A percentile compares a stretch with the other conserved stretches of the same genome.
Evolutionary conservation across 2,888 invertebrate genomes (phyloP).

Genomic region (Laspeyria flexula): DNA sequence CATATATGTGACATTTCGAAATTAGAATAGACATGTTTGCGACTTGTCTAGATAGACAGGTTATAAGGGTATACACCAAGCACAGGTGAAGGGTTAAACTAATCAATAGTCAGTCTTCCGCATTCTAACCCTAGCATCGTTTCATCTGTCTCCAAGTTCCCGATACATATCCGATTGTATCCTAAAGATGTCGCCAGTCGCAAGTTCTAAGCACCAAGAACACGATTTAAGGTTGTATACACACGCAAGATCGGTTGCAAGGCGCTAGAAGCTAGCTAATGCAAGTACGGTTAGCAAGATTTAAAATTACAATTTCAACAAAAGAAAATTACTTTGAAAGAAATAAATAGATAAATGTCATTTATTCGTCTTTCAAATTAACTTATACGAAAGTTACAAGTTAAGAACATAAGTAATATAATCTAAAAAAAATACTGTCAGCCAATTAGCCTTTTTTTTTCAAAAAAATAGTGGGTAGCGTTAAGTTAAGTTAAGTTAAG

Average conservation of each 20-base stretch:
- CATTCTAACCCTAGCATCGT: background rate
- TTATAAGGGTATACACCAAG: background rate
- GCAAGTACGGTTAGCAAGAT: slow-evolving; percentile 5
- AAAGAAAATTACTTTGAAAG: background rate
- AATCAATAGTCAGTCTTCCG: background rate
- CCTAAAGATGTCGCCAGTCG: background rate
- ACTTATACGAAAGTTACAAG: too few species aligned
- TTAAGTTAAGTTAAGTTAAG: too few species aligned
- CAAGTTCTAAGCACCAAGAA: background rate
- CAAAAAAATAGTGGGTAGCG: too few species aligned
- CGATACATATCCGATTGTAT: background rate
- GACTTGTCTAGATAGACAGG: too few species aligned
- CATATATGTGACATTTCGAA: too few species aligned
- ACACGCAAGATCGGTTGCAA: slow-evolving; percentile 10
- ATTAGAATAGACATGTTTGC: too few species aligned
- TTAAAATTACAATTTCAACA: too few species aligned
- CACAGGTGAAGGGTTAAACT: background rate
- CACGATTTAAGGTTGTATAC: slow-evolving; percentile 21
- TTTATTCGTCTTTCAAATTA: too few species aligned
- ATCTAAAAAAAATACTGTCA: too few species aligned
- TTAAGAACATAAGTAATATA: too few species aligned
- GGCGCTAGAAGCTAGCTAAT: slow-evolving; percentile 15
- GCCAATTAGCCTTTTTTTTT: too few species aligned
- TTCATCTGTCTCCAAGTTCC: background rate
- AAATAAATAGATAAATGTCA: too few species aligned